A percentile compares a stretch with the other conserved stretches of the same genome.
Conservation (phyloP, 2,797 vertebrate genomes). For the Hemitrygon akajei region DNA sequence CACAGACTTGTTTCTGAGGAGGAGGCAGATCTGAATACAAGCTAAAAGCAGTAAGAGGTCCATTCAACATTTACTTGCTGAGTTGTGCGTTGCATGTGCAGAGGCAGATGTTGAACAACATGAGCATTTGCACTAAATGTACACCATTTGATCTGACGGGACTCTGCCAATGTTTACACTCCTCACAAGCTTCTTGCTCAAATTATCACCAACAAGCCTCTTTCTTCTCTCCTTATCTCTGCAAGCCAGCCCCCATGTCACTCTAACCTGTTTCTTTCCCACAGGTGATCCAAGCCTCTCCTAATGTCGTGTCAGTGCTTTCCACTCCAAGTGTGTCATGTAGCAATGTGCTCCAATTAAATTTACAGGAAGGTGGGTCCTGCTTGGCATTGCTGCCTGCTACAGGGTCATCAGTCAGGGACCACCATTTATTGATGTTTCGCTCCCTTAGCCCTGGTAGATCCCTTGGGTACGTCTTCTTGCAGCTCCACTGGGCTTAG, state of each 20-base stretch:
- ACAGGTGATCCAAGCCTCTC: background rate
- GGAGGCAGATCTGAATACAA: background rate
- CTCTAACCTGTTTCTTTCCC: background rate
- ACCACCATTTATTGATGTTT: no score
- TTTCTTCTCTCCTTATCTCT: background rate
- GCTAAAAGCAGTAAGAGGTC: background rate
- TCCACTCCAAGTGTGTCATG: background rate
- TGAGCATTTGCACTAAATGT: no score
- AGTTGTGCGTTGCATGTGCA: background rate
- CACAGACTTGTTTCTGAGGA: background rate
- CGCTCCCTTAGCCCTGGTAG: no score
- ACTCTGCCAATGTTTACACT: background rate
- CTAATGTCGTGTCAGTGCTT: background rate
- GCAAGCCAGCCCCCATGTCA: background rate
- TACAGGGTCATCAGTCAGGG: no score
- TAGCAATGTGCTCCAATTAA: background rate
- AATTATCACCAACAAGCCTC: no score
- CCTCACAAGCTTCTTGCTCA: background rate
- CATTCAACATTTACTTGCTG: background rate
- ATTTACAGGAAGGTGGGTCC: no score
- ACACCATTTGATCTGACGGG: background rate
- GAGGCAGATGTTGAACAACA: background rate
- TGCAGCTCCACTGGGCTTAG: no score
- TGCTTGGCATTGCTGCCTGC: no score
- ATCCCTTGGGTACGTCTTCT: no score